Percentiles rank a stretch among this genome's conserved stretches.
Conservation (phyloP, 2,888 invertebrate genomes). For the Neoaliturus tenellus region DNA sequence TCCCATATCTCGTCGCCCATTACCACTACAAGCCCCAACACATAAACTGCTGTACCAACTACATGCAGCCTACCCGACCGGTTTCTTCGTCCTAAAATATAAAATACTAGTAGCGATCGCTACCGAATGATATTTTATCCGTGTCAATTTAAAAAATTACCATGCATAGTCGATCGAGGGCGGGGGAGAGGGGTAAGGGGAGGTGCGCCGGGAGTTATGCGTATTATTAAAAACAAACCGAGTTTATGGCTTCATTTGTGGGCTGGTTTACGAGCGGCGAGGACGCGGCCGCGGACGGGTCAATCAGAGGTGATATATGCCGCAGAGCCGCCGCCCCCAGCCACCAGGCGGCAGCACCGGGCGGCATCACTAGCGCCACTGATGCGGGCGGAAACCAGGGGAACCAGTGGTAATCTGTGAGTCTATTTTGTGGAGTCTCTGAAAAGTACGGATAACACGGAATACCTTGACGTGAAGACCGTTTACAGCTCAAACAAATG, state of each 20-base stretch:
- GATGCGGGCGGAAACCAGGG: too few relatives aligned
- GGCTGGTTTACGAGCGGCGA: background rate
- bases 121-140: conserved; percentile 44
- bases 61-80: background rate
- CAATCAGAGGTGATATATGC: conserved; percentile 26
- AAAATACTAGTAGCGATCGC: conserved; percentile 34
- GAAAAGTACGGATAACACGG: too few relatives aligned
- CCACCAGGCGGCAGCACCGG: background rate
- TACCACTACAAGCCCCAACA: background rate
- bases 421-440: too few relatives aligned
- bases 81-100: conserved; percentile 31
- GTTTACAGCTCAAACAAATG: too few relatives aligned
- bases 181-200: too few relatives aligned
- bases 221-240: conserved; percentile 55
- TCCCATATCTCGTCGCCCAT: background rate
- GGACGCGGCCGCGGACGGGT: background rate
- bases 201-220: conserved; percentile 41
- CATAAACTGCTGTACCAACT: background rate
- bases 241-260: conserved; percentile 55
- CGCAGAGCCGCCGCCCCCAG: background rate
- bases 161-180: conserved; percentile 36
- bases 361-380: too few relatives aligned
- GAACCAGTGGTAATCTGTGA: too few relatives aligned
- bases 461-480: too few relatives aligned
- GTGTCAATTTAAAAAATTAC: conserved; percentile 50